A percentile compares a stretch with the other conserved stretches of the same genome.
Evolutionary conservation across 2,888 invertebrate species (phyloP).

Genomic region (Agonopterix subpropinquella): DNA sequence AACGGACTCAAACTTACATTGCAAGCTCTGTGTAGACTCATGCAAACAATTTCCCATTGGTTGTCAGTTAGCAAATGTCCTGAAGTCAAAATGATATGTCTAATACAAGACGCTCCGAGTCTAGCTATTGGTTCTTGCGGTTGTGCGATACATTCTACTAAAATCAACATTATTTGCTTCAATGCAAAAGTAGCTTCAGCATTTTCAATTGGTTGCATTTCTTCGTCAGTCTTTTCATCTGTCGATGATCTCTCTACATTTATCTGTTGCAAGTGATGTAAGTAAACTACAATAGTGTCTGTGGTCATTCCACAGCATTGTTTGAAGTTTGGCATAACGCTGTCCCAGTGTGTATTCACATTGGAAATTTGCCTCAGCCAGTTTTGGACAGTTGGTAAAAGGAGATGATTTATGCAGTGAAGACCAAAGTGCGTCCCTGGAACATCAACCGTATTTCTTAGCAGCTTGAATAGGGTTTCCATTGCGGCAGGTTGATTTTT

Average conservation of each 20-base stretch:
- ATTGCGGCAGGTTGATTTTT: conserved; percentile 91
- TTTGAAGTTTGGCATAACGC: conserved; percentile 92
- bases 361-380: conserved; percentile 89
- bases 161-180: conserved; percentile 88
- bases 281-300: conserved; percentile 91
- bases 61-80: conserved; percentile 86
- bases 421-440: conserved; percentile 94
- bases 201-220: conserved; percentile 74
- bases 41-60: conserved; percentile 92
- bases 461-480: conserved; percentile 90
- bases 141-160: conserved; percentile 93
- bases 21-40: conserved; percentile 88
- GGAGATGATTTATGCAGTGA: conserved; percentile 93
- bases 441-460: conserved; percentile 83
- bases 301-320: conserved; percentile 96
- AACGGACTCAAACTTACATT: conserved; percentile 91
- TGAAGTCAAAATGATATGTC: conserved; percentile 89
- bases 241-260: conserved; percentile 51
- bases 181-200: conserved; percentile 83
- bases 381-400: conserved; percentile 94
- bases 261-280: conserved; percentile 83
- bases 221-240: conserved; percentile 53
- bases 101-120: conserved; percentile 93
- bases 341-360: conserved; percentile 83
- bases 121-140: conserved; percentile 93